Conservation (phyloP, 2,113 vertebrate species). For the Platysteira castanea region DNA sequence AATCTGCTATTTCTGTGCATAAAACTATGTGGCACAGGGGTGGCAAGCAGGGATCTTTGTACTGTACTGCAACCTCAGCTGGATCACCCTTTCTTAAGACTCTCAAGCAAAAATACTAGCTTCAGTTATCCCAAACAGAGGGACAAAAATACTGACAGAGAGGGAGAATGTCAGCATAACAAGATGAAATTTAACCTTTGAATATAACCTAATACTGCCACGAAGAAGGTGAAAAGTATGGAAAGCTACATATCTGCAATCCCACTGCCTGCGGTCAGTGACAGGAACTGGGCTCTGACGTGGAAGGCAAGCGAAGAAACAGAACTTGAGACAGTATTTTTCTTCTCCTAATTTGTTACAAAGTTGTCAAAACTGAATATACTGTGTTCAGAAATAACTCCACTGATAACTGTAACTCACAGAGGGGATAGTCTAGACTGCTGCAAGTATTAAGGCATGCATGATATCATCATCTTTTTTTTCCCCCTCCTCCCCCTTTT, state of each 20-base stretch:
- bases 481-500: not conserved
- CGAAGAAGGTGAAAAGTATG: not conserved
- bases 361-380: slow-evolving; percentile 37
- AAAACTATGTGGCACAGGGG: not conserved
- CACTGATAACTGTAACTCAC: slow-evolving; percentile 54
- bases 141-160: not conserved
- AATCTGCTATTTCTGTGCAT: not conserved
- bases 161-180: not conserved
- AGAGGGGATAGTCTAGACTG: slow-evolving; percentile 64
- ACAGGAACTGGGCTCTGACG: not conserved
- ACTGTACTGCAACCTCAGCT: not conserved
- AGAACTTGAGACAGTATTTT: slow-evolving; percentile 46
- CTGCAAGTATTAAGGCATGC: slow-evolving; percentile 49
- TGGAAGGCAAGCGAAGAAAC: not conserved
- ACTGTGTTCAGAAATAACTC: slow-evolving; percentile 52
- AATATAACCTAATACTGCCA: not conserved
- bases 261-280: not conserved
- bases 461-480: slow-evolving; percentile 42
- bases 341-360: slow-evolving; percentile 50
- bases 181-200: not conserved
- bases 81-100: not conserved
- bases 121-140: not conserved
- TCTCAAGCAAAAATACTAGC: not conserved
- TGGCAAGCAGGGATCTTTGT: not conserved
- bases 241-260: not conserved